Base-by-base conservation (phyloP, 2,113 vertebrate species). In the Hystrix cristata region DNA sequence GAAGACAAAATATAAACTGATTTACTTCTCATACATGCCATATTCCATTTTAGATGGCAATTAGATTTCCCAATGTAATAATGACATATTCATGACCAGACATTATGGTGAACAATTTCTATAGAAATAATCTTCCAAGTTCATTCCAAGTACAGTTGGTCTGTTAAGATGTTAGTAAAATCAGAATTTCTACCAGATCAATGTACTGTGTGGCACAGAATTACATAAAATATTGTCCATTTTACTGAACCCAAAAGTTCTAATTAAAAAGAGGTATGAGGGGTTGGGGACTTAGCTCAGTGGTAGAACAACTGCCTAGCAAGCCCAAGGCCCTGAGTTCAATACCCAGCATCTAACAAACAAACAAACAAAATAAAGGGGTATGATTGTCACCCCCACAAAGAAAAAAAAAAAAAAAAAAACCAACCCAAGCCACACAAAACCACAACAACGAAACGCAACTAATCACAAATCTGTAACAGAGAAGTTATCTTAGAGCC, bases 231-330 rank as follows among this genome's bases (percentile, higher is more conserved):
- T 69, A 59, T 46, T 89, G 27, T 5, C 55, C 31, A 34, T 64
- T 96, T 92, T 84, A 88, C 69, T 95, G 78, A 74, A 90, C 15
- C n/a, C 1, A 94, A 83, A 95, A 87, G 53, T 38, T 89, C n/a
- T 57, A 87, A 95, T 62, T 51, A 91, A 87, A 95, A 92, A 8
- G 15, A 94, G 21, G 23, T 71, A 3, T 53, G 5, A 79, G 38
- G 38, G 38, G 38, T 38, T 38, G 38, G 38, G 38, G 38, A 38
- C 38, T 38, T 38, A 38, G 38, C 38, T 38, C 38, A 38, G 38
- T 38, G 38, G 38, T 38, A 38, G 38, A 38, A 38, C 38, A 38
- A 38, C 38, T 38, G 38, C 38, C 38, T 38, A 38, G 38, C 38
- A 38, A 38, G 38, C 38, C 38, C 38, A 38, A 38, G 38, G 38